Percentiles rank a stretch among this genome's conserved stretches.
These are phyloP conservation scores for Bradypodion pumilum DNA, from an alignment of 2,797 vertebrate genomes.

Conservation along the genomic window DNA sequence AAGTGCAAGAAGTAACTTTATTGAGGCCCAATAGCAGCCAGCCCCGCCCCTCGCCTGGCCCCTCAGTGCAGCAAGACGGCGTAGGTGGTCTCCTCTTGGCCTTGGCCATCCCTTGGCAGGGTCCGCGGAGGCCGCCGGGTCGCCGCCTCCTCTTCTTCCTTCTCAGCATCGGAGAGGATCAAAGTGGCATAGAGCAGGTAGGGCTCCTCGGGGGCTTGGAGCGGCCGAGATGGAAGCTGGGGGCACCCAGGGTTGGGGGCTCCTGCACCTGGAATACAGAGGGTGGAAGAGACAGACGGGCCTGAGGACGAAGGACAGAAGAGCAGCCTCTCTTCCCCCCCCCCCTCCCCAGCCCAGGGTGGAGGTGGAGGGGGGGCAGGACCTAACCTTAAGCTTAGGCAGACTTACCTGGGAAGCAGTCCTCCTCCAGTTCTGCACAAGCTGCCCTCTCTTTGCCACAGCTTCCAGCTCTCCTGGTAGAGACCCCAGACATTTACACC, in stretches of 20 bases:
- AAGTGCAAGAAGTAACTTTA: no score
- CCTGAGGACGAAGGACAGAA: neutral
- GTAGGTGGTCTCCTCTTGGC: neutral
- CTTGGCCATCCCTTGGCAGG: neutral
- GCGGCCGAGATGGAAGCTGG: neutral
- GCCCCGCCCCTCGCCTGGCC: neutral
- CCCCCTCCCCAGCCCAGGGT: neutral
- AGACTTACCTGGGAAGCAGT: neutral
- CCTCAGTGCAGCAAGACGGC: neutral
- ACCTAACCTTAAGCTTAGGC: no score
- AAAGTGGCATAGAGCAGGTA: neutral
- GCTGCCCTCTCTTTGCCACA: neutral
- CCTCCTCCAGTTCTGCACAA: neutral
- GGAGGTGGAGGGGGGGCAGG: neutral
- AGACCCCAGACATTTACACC: neutral
- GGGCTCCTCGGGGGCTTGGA: neutral
- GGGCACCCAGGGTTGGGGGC: neutral
- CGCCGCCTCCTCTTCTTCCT: neutral
- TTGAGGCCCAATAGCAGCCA: no score
- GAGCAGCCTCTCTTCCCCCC: neutral
- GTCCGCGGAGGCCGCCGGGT: accelerated
- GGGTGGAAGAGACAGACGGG: neutral
- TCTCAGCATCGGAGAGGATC: accelerated
- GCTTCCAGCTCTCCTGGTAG: neutral
- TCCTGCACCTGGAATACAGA: neutral